Evolutionary conservation across 2,797 vertebrate genomes (phyloP).

Genomic region (Hephaestus fuliginosus): DNA sequence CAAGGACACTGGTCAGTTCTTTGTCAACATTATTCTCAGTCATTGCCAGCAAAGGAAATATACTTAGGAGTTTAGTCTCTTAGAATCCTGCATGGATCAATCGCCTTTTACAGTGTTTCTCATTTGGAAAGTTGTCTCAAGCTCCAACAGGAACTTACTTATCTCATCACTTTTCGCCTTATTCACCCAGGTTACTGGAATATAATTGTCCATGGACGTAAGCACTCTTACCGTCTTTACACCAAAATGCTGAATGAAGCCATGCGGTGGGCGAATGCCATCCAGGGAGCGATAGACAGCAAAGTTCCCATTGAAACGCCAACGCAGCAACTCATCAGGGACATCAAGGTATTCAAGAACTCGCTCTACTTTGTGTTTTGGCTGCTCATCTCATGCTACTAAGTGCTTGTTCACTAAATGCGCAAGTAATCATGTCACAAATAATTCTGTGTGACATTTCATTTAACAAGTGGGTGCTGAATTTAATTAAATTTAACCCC

Average conservation of each 20-base stretch:
- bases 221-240: constrained; percentile 94
- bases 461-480: constrained; percentile 26
- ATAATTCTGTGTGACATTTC: not conserved
- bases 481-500: constrained; percentile 30
- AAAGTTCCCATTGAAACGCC: constrained; percentile 95
- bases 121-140: not conserved
- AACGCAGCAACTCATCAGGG: constrained; percentile 94
- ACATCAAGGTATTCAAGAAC: constrained; percentile 90
- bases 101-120: not conserved
- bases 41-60: not conserved
- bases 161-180: constrained; percentile 2
- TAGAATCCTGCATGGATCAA: not conserved
- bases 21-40: not conserved
- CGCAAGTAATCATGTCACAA: not conserved
- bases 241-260: constrained; percentile 94
- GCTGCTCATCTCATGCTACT: not conserved
- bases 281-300: constrained; percentile 93
- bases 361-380: not conserved
- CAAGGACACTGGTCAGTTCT: constrained; percentile 90
- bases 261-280: constrained; percentile 93
- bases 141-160: not conserved
- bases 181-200: constrained; percentile 91
- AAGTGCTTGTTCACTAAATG: not conserved
- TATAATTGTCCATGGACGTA: constrained; percentile 92
- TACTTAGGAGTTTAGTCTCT: not conserved